Percentiles rank a stretch among this genome's conserved stretches.
Evolutionary conservation across 2,797 vertebrate genomes (phyloP).

Genomic region (Euphonia xanthogaster): DNA sequence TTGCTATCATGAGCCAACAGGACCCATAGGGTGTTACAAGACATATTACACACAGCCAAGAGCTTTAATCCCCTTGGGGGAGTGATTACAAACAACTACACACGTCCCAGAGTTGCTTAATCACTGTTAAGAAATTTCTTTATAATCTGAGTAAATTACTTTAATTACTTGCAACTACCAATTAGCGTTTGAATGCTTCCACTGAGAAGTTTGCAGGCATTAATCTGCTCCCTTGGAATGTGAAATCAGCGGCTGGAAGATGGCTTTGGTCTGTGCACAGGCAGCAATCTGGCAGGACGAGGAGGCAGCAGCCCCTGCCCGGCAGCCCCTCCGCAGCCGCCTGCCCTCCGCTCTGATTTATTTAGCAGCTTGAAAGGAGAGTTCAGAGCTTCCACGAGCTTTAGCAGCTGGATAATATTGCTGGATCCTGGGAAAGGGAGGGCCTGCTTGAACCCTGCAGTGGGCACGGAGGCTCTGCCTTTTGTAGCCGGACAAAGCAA

Average conservation of each 20-base stretch:
- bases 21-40: slow-evolving; percentile 68
- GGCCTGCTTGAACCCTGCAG: not conserved
- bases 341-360: not conserved
- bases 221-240: slow-evolving; percentile 68
- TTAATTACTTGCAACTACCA: slow-evolving; percentile 82
- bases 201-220: slow-evolving; percentile 73
- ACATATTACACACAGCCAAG: slow-evolving; percentile 74
- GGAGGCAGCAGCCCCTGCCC: not conserved
- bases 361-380: not conserved
- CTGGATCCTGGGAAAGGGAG: not conserved
- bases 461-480: not conserved
- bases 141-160: slow-evolving; percentile 83
- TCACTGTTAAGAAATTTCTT: slow-evolving; percentile 83
- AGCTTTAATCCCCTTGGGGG: slow-evolving; percentile 75
- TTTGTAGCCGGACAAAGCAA: fast-evolving
- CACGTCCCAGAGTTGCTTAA: slow-evolving; percentile 78
- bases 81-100: slow-evolving; percentile 79
- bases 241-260: slow-evolving; percentile 52
- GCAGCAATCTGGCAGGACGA: slow-evolving; percentile 22
- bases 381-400: not conserved
- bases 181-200: slow-evolving; percentile 78
- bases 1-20: slow-evolving; percentile 60
- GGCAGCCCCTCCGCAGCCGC: not conserved
- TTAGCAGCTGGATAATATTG: not conserved
- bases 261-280: slow-evolving; percentile 32